Conservation (phyloP, 2,797 vertebrate genomes). For the Chromobotia macracanthus region DNA sequence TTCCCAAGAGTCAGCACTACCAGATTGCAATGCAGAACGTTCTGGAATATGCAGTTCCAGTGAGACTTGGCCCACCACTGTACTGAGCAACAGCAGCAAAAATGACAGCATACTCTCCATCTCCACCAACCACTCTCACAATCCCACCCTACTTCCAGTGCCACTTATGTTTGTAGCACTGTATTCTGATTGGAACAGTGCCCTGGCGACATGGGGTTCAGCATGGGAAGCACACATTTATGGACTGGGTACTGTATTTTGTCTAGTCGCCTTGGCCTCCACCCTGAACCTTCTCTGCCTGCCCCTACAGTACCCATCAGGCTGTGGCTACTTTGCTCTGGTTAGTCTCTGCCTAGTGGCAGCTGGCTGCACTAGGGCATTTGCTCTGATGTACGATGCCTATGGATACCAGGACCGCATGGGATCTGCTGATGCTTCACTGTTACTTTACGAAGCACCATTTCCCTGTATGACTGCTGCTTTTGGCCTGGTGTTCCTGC, state of each 20-base stretch:
- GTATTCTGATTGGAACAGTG: constrained; percentile 86
- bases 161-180: constrained; percentile 82
- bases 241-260: constrained; percentile 82
- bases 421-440: constrained; percentile 73
- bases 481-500: constrained; percentile 84
- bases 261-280: constrained; percentile 79
- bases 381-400: constrained; percentile 86
- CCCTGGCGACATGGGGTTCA: constrained; percentile 85
- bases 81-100: constrained; percentile 55
- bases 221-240: constrained; percentile 91
- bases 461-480: constrained; percentile 88
- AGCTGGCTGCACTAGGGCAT: constrained; percentile 79
- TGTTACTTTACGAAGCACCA: constrained; percentile 85
- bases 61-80: constrained; percentile 63
- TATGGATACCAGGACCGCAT: constrained; percentile 84
- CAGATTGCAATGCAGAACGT: constrained; percentile 77
- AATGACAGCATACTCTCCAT: constrained; percentile 64
- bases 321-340: constrained; percentile 79
- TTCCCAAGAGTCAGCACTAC: constrained; percentile 63
- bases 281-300: constrained; percentile 81
- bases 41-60: constrained; percentile 75
- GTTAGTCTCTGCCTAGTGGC: constrained; percentile 84
- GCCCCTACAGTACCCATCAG: constrained; percentile 83
- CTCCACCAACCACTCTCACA: constrained; percentile 67
- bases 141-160: constrained; percentile 65